Base-by-base conservation (phyloP, 2,797 vertebrate genomes). In the Schizopygopsis malacanthus region DNA sequence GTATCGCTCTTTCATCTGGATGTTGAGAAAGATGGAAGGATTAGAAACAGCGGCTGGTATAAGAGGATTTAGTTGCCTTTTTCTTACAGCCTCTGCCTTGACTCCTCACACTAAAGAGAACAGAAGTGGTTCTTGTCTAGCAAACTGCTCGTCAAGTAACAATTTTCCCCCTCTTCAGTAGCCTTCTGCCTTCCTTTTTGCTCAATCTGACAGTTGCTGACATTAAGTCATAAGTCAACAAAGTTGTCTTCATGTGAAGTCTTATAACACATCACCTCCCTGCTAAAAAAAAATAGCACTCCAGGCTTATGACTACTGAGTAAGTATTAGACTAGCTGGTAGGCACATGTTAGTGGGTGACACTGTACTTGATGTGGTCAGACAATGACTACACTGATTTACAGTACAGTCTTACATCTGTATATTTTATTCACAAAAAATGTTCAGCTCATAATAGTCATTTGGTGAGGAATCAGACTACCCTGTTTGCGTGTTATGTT, bases 1-100 rank as follows among this genome's bases (percentile, higher is more conserved):
- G 72, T 83, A 79, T 71, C 45, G 20, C 18, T 83, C 71, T 72
- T 85, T 89, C 71, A 85, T 89, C 80, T 56, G 67, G 77, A 78
- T 88, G 82, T 80, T 87, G 59, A 65, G 73, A 56, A 72, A 79
- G 76, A 81, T 85, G 47, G 78, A 83, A 56, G 61, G 89, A 88
- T 89, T 88, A 87, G 59, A 82, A 78, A 13, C 70, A 86, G 63
- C n/a, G n/a, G 41, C 33, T 85, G 77, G 37, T 80, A 52, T 81
- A 81, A 88, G 28, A 73, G 45, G 84, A 80, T 84, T 86, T 83
- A 22, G 77, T 52, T 85, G 76, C 47, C 50, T 77, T 28, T 83
- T 28, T 83, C 84, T 85, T 85, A 63, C 25, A 75, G 78, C 78
- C 39, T 85, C 8, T 67, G 25, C 39, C 54, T 37, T 52, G 28